Evolutionary conservation across 2,797 vertebrate species (phyloP).

Genomic region (Smutsia temminckii): DNA sequence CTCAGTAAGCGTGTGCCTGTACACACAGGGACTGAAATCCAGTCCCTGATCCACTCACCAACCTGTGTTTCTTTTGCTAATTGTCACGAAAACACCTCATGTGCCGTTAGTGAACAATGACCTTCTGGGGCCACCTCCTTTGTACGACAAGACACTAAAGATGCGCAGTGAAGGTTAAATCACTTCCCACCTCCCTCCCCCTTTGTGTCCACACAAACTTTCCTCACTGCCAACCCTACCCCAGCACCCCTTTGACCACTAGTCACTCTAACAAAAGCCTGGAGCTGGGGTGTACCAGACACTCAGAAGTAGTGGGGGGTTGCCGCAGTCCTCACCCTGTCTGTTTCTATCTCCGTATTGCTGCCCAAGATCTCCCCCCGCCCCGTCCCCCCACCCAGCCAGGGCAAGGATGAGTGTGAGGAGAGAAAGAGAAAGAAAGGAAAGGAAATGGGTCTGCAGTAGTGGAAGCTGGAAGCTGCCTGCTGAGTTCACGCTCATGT

Average conservation of each 20-base stretch:
- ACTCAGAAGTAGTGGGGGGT: no score
- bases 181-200: neutral
- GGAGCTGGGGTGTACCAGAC: neutral
- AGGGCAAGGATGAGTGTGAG: neutral
- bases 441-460: neutral
- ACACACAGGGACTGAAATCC: neutral
- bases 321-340: neutral
- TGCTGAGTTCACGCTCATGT: rapidly evolving
- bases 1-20: neutral
- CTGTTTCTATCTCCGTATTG: neutral
- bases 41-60: neutral
- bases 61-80: neutral
- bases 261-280: neutral
- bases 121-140: neutral
- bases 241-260: neutral
- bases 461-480: neutral
- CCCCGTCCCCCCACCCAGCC: neutral
- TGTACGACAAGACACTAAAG: neutral
- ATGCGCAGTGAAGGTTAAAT: neutral
- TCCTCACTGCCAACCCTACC: neutral
- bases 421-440: neutral
- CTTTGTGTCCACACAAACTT: neutral
- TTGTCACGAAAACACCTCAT: neutral
- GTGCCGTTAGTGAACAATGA: neutral
- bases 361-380: neutral